Evolutionary conservation across 2,113 vertebrate genomes (phyloP).

Genomic region (Oncorhynchus mykiss): DNA sequence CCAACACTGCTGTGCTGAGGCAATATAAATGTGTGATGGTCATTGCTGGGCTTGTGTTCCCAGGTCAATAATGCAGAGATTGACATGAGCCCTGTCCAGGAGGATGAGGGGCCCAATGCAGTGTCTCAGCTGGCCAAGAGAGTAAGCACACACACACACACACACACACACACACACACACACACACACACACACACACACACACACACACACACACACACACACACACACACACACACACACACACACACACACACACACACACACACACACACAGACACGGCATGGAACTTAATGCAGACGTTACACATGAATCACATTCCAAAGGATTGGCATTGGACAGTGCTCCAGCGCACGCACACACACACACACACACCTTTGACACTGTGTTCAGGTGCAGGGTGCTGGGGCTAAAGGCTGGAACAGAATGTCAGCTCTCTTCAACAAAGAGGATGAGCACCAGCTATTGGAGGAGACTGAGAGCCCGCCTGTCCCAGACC

Average conservation of each 20-base stretch:
- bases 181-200: neutral
- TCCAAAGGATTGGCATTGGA: too few species aligned
- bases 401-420: constrained; percentile 86
- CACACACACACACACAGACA: neutral
- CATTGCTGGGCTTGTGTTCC: constrained; percentile 21
- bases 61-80: constrained; percentile 67
- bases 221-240: neutral
- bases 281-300: neutral
- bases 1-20: neutral
- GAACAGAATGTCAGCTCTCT: constrained; percentile 85
- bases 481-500: constrained; percentile 77
- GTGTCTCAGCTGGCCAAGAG: constrained; percentile 72
- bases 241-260: neutral
- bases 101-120: constrained; percentile 67
- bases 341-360: too few species aligned
- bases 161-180: neutral
- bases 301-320: neutral
- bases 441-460: constrained; percentile 89
- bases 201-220: neutral
- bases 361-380: neutral
- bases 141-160: neutral
- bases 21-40: neutral
- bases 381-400: constrained; percentile 76
- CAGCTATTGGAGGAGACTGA: constrained; percentile 82
- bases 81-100: constrained; percentile 65